These are phyloP conservation scores for Podarcis siculus DNA, from an alignment of 2,797 vertebrate genomes.

Conservation along the genomic window DNA sequence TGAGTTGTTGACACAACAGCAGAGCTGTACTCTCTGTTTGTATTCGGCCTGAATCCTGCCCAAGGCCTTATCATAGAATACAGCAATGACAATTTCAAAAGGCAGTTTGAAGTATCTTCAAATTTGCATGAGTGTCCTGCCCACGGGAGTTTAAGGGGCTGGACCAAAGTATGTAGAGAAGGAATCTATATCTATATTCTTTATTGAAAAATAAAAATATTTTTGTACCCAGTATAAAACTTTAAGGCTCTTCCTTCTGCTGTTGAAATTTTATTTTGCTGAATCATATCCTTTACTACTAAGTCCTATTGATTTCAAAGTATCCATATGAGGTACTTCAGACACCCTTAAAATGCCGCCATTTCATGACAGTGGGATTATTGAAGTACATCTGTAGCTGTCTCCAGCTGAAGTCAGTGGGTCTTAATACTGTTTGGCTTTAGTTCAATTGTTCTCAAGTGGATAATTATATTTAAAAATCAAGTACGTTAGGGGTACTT, in stretches of 20 bases:
- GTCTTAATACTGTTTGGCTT: neutral
- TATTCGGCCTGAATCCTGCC: no score
- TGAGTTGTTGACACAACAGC: no score
- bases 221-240: no score
- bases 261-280: no score
- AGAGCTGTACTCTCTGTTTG: no score
- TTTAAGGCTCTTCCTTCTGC: no score
- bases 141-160: neutral
- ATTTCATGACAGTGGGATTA: neutral
- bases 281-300: no score
- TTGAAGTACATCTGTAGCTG: neutral
- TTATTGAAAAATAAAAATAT: no score
- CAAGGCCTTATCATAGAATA: no score
- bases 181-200: neutral
- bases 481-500: neutral
- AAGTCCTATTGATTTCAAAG: neutral
- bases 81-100: neutral
- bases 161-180: neutral
- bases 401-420: neutral
- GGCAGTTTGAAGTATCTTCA: neutral
- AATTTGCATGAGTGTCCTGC: neutral
- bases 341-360: neutral
- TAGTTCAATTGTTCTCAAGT: neutral
- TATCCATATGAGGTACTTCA: neutral
- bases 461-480: neutral